Base-by-base conservation (phyloP, 2,888 invertebrate genomes). In the Drosophila limbata region DNA sequence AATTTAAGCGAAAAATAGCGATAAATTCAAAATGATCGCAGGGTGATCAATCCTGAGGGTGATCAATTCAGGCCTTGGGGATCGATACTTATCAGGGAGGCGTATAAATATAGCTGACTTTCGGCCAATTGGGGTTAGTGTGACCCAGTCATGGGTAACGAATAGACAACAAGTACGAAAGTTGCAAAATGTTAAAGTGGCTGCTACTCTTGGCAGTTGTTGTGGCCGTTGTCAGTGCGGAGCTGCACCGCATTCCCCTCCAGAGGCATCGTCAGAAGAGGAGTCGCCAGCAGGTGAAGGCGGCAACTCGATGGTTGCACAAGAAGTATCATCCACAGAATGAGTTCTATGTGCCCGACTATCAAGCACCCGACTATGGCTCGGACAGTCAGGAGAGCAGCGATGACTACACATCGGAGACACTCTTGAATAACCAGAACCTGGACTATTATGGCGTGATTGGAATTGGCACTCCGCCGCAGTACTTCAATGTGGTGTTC, bases 391-490 rank as follows among this genome's bases (percentile, higher is more conserved):
- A 42, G 44, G 55, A 68, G 45, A 68, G 51, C 57, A 53, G 37
- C 44, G 33, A 25, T 10, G 73, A 77, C 1, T 82, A 71, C 33
- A 62, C 66, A 1, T 4, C 28, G 4, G 85, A 81, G 57, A 19
- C 63, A 4, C 94, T 98, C 44, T 96, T 96, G 42, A 98, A 98
- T 93, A 98, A 98, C 90, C 93, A 98, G 77, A 98, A 98, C 93
- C 96, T 98, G 72, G 98, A 98, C 92, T 99, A 99, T 93, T 98
- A 96, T 93, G 99, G 98, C 9, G 95, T 95, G 4, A 98, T 99
- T 84, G 93, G 94, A 3, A 96, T 99, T 92, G 99, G 99, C 64
- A 95, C 94, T 50, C 99, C 99, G 28, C 95, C 97, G 61, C 99
- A 99, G 93, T 93, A 93, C 5, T 99, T 99, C 93, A 95, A 95